Evolutionary conservation across 1,140 invertebrate genomes (phyloP).

Genomic region (Aphis craccivora): DNA sequence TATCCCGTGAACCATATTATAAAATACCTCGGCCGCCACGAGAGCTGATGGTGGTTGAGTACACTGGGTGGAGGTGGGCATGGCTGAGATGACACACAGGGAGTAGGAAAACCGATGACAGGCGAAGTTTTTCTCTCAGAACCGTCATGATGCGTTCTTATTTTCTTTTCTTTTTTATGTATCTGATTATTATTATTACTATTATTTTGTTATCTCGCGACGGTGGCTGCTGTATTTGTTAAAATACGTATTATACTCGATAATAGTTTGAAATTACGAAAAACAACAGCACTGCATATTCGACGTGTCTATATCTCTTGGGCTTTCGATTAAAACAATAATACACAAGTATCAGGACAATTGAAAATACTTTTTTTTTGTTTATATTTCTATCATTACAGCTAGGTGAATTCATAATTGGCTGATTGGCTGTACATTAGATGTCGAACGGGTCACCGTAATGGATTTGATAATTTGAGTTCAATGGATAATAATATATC

Average conservation of each 20-base stretch:
- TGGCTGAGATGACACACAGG: background rate
- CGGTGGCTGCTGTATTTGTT: background rate
- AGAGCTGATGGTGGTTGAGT: background rate
- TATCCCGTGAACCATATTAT: conserved; percentile 13
- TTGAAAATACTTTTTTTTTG: background rate
- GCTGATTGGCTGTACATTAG: background rate
- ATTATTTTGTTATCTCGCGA: background rate
- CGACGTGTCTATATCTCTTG: background rate
- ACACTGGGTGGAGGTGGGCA: background rate
- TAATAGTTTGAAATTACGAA: background rate
- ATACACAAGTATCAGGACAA: background rate
- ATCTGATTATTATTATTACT: background rate
- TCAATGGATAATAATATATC: too few species aligned
- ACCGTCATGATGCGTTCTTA: background rate
- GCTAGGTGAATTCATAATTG: background rate
- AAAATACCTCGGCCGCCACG: background rate
- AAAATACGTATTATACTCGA: background rate
- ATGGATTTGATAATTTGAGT: too few species aligned
- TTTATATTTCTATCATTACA: background rate
- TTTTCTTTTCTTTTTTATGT: background rate
- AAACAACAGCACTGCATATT: background rate
- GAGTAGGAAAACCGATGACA: background rate
- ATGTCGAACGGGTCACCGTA: background rate
- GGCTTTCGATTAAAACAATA: background rate
- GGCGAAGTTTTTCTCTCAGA: conserved; percentile 12